Evolutionary conservation across 2,888 invertebrate genomes (phyloP).

Genomic region (Cacoxenus indagator): DNA sequence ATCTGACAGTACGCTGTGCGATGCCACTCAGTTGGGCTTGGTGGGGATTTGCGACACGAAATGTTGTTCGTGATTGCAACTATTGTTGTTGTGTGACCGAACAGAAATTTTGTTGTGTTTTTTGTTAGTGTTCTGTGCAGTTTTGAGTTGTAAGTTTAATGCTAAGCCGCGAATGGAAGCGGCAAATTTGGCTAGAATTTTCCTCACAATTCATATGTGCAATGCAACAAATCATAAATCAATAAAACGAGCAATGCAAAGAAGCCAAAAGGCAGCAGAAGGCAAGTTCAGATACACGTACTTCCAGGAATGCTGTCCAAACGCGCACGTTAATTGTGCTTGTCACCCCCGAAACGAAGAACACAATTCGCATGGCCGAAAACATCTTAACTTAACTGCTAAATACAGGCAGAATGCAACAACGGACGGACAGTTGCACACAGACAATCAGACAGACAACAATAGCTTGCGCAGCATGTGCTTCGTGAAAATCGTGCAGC

Average conservation of each 20-base stretch:
- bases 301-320: constrained; percentile 30
- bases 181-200: constrained; percentile 7
- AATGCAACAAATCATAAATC: constrained; percentile 62
- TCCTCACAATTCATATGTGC: neutral
- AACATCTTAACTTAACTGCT: constrained; percentile 64
- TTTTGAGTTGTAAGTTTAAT: neutral
- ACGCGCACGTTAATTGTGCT: constrained; percentile 61
- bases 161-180: neutral
- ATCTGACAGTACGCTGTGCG: constrained; percentile 34
- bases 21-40: constrained; percentile 6
- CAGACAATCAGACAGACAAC: constrained; percentile 22
- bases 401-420: constrained; percentile 50
- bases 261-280: constrained; percentile 44
- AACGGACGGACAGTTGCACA: neutral
- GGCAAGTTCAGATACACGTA: constrained; percentile 23
- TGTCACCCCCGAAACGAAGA: constrained; percentile 44
- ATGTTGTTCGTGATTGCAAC: constrained; percentile 56
- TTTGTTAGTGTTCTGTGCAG: neutral
- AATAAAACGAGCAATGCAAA: constrained; percentile 59
- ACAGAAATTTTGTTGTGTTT: neutral
- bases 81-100: constrained; percentile 55
- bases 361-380: constrained; percentile 31
- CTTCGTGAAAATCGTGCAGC: constrained; percentile 56
- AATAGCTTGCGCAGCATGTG: constrained; percentile 63
- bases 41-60: constrained; percentile 14